A percentile compares a stretch with the other conserved stretches of the same genome.
Conservation (phyloP, 1,140 invertebrate species). For the Trichonephila clavata region DNA sequence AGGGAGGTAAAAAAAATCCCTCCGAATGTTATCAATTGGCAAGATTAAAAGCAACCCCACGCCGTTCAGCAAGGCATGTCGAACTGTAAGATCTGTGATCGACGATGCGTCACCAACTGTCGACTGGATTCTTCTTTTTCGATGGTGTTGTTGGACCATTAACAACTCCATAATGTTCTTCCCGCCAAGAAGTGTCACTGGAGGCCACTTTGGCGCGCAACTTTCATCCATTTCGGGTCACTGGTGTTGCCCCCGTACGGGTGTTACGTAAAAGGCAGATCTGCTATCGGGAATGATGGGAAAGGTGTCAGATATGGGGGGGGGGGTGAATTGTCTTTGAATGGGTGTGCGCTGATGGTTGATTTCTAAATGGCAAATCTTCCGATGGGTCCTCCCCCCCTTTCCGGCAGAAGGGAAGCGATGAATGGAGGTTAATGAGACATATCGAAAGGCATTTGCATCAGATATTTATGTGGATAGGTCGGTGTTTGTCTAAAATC, state of each 20-base stretch:
- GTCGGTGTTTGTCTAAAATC: too few species aligned
- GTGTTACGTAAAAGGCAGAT: neutral
- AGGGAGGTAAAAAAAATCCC: neutral
- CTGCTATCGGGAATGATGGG: neutral
- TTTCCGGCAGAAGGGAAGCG: too few species aligned
- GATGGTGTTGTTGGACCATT: neutral
- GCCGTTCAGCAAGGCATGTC: neutral
- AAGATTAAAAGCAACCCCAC: neutral
- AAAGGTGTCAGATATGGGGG: neutral
- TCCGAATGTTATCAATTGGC: neutral
- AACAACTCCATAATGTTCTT: neutral
- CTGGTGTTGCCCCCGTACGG: neutral
- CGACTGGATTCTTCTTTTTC: neutral
- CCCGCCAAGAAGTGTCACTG: neutral
- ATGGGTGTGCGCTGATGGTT: neutral
- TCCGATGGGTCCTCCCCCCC: too few species aligned
- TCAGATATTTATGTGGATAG: neutral
- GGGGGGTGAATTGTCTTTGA: neutral
- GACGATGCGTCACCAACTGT: neutral
- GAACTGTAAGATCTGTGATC: neutral
- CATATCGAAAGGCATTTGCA: neutral
- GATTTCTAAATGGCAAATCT: neutral
- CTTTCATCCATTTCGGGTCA: neutral
- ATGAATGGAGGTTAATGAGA: neutral
- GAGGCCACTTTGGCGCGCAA: neutral